A percentile compares a stretch with the other conserved stretches of the same genome.
Conservation (phyloP, 2,888 invertebrate species). For the Epinotia demarniana region DNA sequence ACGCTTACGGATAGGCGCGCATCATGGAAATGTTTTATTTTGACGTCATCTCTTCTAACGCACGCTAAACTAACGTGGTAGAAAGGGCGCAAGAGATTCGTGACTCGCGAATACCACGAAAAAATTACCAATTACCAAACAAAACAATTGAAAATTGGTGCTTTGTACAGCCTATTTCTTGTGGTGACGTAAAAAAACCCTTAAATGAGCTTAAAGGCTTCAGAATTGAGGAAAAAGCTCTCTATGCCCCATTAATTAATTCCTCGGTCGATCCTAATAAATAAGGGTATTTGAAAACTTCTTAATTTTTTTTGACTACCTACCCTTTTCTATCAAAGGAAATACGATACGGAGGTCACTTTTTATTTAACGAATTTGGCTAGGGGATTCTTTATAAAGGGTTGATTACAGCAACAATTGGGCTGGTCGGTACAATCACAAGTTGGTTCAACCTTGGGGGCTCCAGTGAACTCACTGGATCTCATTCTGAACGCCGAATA, state of each 20-base stretch:
- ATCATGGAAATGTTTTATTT: too few relatives aligned
- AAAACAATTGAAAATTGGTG: background rate
- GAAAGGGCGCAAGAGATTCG: background rate
- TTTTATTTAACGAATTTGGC: background rate
- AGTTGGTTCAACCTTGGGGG: too few relatives aligned
- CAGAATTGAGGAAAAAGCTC: conserved; percentile 45
- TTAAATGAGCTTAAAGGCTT: conserved; percentile 56
- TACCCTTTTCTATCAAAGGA: conserved; percentile 30
- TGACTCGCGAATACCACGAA: background rate
- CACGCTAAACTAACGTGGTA: too few relatives aligned
- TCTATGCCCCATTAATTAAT: conserved; percentile 70
- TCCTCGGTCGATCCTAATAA: conserved; percentile 66
- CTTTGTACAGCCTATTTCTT: conserved; percentile 25
- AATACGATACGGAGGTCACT: conserved; percentile 10
- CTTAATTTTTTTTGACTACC: conserved; percentile 21
- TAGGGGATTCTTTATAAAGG: background rate
- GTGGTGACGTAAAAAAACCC: conserved; percentile 43
- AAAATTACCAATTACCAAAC: background rate
- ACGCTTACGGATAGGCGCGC: too few relatives aligned
- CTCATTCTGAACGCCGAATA: too few relatives aligned
- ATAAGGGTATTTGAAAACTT: conserved; percentile 53
- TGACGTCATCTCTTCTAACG: too few relatives aligned
- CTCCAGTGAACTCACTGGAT: too few relatives aligned
- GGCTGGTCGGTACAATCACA: too few relatives aligned
- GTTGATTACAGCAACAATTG: background rate